Percentiles rank a stretch among this genome's conserved stretches.
phyloP scores from a whole-genome alignment of 2,797 vertebrate species.

The Mionectes olivaceus region DNA sequence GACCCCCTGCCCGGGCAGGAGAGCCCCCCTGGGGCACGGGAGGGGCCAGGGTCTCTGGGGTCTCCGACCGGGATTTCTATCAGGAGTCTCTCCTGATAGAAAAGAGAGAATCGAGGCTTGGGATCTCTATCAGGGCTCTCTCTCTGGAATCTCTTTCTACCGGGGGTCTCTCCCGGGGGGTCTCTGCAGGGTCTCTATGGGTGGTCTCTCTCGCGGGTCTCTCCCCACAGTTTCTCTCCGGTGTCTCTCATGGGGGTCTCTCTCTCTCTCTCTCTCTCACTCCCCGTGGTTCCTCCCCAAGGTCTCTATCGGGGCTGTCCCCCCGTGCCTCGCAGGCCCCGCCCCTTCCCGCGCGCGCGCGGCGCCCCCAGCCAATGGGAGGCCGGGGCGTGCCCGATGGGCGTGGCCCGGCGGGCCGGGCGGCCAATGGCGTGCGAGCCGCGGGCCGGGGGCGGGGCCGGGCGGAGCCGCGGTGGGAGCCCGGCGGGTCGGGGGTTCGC shows the following conservation, averaged over 20 bases:
- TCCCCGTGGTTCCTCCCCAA: too few relatives aligned
- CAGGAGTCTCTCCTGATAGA: not conserved
- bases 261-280: too few relatives aligned
- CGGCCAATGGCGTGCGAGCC: too few relatives aligned
- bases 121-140: not conserved
- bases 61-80: not conserved
- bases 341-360: not conserved
- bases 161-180: not conserved
- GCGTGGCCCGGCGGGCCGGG: too few relatives aligned
- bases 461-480: not conserved
- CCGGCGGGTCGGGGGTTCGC: not conserved
- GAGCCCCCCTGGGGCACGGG: not conserved
- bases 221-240: too few relatives aligned
- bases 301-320: too few relatives aligned
- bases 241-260: too few relatives aligned
- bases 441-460: too few relatives aligned
- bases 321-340: not conserved
- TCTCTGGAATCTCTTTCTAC: not conserved
- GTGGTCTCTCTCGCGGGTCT: too few relatives aligned
- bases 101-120: too few relatives aligned
- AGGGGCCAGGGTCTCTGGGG: not conserved
- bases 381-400: too few relatives aligned
- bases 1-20: not conserved
- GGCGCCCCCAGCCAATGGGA: not conserved
- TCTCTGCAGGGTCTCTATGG: too few relatives aligned